These are phyloP conservation scores for Hermaeophaga mercurialis DNA, from an alignment of 2,888 invertebrate genomes.

Conservation along the genomic window DNA sequence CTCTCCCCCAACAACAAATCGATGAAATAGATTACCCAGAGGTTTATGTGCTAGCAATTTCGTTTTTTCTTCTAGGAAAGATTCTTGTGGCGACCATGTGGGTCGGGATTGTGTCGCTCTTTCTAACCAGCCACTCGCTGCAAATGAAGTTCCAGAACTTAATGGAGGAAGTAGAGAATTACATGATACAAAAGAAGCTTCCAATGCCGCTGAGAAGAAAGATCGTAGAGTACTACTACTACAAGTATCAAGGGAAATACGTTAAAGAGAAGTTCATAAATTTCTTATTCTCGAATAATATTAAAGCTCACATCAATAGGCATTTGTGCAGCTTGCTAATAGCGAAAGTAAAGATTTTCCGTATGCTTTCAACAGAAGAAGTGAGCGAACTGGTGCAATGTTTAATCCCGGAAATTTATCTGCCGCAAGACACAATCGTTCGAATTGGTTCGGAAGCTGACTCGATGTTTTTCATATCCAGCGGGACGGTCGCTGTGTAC, in stretches of 20 bases:
- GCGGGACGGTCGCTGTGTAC: constrained; percentile 66
- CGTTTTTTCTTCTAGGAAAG: not conserved
- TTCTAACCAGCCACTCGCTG: constrained; percentile 32
- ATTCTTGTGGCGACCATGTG: constrained; percentile 19
- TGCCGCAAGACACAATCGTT: constrained; percentile 65
- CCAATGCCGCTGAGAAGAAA: constrained; percentile 52
- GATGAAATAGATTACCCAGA: not conserved
- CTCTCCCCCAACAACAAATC: not conserved
- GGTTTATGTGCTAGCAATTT: not conserved
- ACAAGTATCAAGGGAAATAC: constrained; percentile 55
- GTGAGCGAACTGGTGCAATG: constrained; percentile 61
- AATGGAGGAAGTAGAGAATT: constrained; percentile 54
- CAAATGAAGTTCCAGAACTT: constrained; percentile 55
- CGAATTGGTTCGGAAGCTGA: constrained; percentile 64
- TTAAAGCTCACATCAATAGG: constrained; percentile 60
- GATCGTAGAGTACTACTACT: constrained; percentile 52
- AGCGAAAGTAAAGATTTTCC: constrained; percentile 62
- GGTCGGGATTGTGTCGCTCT: constrained; percentile 12
- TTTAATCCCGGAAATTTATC: constrained; percentile 63
- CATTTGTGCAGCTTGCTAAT: constrained; percentile 63
- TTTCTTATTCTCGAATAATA: constrained; percentile 29
- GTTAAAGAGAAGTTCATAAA: constrained; percentile 54
- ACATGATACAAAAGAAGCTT: constrained; percentile 53
- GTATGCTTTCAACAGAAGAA: constrained; percentile 57
- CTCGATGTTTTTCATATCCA: constrained; percentile 68